phyloP scores from a whole-genome alignment of 2,888 invertebrate species.

The Lepetodrilus schrolli region DNA sequence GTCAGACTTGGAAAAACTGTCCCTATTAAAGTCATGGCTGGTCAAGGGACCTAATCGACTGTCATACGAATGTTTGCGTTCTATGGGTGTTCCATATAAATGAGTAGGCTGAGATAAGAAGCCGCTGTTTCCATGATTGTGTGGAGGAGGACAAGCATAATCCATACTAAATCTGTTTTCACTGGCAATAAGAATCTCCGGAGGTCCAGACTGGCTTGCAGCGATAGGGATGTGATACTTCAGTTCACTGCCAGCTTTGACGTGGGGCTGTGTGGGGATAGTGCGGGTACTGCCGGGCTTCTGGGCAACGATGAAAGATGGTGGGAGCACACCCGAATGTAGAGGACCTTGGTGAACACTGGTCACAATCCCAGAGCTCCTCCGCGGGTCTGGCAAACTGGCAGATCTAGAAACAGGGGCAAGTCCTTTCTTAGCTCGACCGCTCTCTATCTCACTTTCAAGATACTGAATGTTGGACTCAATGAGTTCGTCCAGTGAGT shows the following conservation, averaged over 20 bases:
- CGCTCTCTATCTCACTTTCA: constrained; percentile 63
- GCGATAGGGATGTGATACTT: constrained; percentile 36
- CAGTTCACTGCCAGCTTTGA: constrained; percentile 31
- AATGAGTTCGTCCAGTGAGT: constrained; percentile 68
- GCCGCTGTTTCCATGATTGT: neutral
- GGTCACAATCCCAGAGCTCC: constrained; percentile 9
- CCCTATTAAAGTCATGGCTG: constrained; percentile 37
- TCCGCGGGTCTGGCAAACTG: constrained; percentile 43
- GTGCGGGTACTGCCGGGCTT: neutral
- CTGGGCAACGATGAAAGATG: constrained; percentile 6
- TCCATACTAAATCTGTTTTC: constrained; percentile 31
- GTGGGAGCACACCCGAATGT: constrained; percentile 12
- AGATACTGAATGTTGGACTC: constrained; percentile 69
- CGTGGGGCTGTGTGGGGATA: constrained; percentile 10
- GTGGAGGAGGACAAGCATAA: neutral
- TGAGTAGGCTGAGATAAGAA: neutral
- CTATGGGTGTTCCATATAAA: constrained; percentile 31
- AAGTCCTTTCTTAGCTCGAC: constrained; percentile 35
- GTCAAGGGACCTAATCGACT: constrained; percentile 29
- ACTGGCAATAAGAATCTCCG: constrained; percentile 36
- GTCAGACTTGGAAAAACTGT: constrained; percentile 64
- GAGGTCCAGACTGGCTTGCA: neutral
- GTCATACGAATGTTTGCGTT: constrained; percentile 30
- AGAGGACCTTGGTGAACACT: constrained; percentile 14
- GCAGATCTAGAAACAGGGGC: constrained; percentile 41